phyloP scores from a whole-genome alignment of 2,113 vertebrate species.

The Microcebus tavaratra region DNA sequence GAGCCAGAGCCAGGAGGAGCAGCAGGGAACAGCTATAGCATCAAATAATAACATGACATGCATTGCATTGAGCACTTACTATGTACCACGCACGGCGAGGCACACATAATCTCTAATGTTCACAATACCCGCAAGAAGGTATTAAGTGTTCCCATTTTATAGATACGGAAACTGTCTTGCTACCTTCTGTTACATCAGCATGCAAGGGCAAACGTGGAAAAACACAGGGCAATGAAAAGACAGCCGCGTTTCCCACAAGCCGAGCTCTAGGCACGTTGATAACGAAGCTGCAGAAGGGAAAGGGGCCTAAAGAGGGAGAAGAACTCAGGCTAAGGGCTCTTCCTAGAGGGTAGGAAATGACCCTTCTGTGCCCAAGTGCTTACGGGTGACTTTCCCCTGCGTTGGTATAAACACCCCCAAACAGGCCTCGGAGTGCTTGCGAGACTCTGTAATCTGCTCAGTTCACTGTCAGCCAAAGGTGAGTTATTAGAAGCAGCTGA shows the following conservation, averaged over 20 bases:
- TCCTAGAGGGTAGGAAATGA: background rate
- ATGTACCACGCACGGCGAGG: background rate
- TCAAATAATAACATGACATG: background rate
- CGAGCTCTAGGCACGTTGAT: background rate
- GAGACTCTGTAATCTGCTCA: background rate
- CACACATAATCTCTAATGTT: background rate
- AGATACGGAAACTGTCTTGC: background rate
- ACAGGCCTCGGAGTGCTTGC: background rate
- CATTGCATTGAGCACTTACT: background rate
- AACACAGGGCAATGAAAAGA: background rate
- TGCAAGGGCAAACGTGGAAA: background rate
- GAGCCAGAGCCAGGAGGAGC: background rate
- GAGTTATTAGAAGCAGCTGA: background rate
- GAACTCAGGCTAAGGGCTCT: background rate
- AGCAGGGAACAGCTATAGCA: background rate
- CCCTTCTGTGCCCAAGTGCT: background rate
- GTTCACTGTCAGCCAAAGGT: background rate
- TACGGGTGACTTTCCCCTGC: background rate
- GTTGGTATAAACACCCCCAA: background rate
- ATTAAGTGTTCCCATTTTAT: background rate
- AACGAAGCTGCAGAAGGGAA: background rate
- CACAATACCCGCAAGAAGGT: background rate
- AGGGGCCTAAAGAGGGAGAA: background rate
- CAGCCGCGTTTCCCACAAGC: background rate
- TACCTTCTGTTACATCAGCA: background rate